phyloP scores from a whole-genome alignment of 2,113 vertebrate genomes.

The Dasyornis broadbenti region DNA sequence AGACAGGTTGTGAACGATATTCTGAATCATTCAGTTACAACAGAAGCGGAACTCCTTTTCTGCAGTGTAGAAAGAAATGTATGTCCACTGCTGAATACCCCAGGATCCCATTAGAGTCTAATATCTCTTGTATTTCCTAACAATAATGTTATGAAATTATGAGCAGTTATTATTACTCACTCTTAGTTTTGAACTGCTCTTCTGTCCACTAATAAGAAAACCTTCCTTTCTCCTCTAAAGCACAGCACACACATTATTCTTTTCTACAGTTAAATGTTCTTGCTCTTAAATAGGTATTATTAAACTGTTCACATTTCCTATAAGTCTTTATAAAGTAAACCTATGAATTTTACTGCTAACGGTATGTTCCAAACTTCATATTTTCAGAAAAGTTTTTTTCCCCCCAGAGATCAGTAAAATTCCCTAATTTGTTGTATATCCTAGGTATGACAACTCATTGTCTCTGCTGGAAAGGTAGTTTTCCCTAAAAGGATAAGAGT shows the following conservation, averaged over 20 bases:
- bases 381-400: background rate
- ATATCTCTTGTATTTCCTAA: background rate
- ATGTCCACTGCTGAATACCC: background rate
- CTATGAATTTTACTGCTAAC: background rate
- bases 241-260: background rate
- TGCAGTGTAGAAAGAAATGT: background rate
- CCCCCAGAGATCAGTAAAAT: background rate
- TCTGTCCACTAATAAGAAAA: background rate
- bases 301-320: background rate
- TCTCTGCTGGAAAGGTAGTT: background rate
- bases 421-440: background rate
- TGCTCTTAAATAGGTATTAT: background rate
- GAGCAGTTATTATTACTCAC: background rate
- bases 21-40: background rate
- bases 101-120: background rate
- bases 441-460: background rate
- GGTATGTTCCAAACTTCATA: fast-evolving
- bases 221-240: background rate
- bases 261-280: background rate
- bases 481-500: background rate
- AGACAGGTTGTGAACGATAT: background rate
- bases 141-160: background rate
- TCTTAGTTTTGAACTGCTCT: background rate
- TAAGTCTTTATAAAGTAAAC: background rate
- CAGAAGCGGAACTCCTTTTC: background rate